Base-by-base conservation (phyloP, 1,140 invertebrate species). In the silkworm (Bombyx mori) region DNA sequence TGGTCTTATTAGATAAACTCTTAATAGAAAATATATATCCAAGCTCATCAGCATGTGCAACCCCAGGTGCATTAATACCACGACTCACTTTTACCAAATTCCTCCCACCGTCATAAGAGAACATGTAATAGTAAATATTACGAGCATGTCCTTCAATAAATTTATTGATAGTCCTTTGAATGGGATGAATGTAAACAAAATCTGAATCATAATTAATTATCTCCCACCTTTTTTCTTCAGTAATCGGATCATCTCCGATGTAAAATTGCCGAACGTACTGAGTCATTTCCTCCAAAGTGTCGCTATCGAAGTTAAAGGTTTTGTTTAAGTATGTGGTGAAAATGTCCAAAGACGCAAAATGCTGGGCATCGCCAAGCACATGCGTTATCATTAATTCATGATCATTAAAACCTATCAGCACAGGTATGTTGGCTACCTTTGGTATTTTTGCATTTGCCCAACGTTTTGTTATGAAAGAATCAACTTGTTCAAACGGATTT, bases 61-160 rank as follows among this genome's bases (percentile, higher is more conserved):
- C 68, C 4, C 44, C 46, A 47, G 61, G 59, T 18, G 26, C 46
- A 5, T 59, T 68, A 8, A 68, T 22, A 22, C 70, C 66, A n/a
- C 43, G 35, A 48, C 8, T 12, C 49, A 6, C 45, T 8, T 57
- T 59, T 18, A 49, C 22, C 26, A 22, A 54, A 55, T 70, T 71
- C 48, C 67, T 73, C 45, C 53, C 56, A 26, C 75, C 71, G 1
- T 51, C 44, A 61, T 73, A 78, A 4, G 63, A 63, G 61, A 78
- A 74, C 49, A 76, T 44, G 9, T 76, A 75, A 2, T 60, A 57
- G 54, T 66, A 74, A 49, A 78, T 61, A 6, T 58, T 66, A 42
- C 58, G 49, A 0, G 63, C 70, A 12, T 52, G 67, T 56, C 65
- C 69, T 22, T 68, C 56, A 6, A 73, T n/a, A 57, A 61, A 70